Evolutionary conservation across 2,888 invertebrate species (phyloP).

Genomic region (Sphaeridia pumilis): DNA sequence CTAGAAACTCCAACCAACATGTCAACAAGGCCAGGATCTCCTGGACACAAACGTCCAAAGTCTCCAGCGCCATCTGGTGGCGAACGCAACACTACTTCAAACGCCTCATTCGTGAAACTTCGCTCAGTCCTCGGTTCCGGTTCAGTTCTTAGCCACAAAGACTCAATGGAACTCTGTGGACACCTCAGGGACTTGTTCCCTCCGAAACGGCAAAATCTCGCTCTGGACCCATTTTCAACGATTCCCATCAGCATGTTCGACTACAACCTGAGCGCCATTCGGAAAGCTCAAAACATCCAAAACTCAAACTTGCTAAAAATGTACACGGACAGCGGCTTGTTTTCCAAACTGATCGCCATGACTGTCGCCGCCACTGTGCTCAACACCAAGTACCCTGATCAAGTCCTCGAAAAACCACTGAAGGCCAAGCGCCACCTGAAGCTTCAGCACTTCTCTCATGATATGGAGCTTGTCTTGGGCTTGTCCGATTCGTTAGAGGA

Average conservation of each 20-base stretch:
- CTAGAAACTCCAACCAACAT: no score
- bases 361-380: slow-evolving; percentile 20
- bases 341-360: slow-evolving; percentile 22
- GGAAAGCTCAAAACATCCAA: slow-evolving; percentile 7
- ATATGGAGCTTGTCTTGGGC: slow-evolving; percentile 16
- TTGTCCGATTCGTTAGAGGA: slow-evolving; percentile 9
- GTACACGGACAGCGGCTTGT: slow-evolving; percentile 22
- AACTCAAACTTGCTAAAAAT: slow-evolving; percentile 16
- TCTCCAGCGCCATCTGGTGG: no score
- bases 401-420: slow-evolving; percentile 15
- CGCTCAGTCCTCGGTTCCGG: no score
- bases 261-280: no score
- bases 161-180: no score
- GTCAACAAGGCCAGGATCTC: no score
- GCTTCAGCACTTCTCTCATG: slow-evolving; percentile 18
- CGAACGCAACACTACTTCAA: no score
- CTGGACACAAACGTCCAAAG: no score
- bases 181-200: background rate
- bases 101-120: no score
- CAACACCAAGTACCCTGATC: slow-evolving; percentile 19
- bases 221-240: background rate
- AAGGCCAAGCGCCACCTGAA: slow-evolving; percentile 16
- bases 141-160: no score
- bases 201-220: background rate
- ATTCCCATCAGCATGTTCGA: no score